phyloP scores from a whole-genome alignment of 2,797 vertebrate species.

The Poeciliopsis presidionis region DNA sequence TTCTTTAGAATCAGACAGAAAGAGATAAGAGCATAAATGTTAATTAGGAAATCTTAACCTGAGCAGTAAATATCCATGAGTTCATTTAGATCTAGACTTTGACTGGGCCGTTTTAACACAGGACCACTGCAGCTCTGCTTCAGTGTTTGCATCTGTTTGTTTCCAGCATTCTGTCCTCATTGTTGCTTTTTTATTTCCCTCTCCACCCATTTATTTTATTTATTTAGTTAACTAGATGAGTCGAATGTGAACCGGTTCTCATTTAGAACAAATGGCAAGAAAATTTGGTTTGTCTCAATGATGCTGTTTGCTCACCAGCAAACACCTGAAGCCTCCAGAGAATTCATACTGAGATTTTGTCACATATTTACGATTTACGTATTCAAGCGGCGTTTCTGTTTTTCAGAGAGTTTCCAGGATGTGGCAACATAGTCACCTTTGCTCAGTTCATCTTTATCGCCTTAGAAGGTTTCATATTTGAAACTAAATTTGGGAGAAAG shows the following conservation, averaged over 20 bases:
- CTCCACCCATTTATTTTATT: background rate
- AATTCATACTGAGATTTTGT: background rate
- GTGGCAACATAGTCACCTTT: constrained; percentile 96
- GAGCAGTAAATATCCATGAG: background rate
- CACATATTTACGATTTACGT: background rate
- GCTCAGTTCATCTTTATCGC: constrained; percentile 95
- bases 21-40: background rate
- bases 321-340: background rate
- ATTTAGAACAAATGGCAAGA: background rate
- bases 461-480: constrained; percentile 92
- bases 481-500: constrained; percentile 90
- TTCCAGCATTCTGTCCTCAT: background rate
- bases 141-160: background rate
- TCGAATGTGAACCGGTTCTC: background rate
- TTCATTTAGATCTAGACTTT: background rate
- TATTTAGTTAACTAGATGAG: background rate
- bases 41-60: background rate
- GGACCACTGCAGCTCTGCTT: background rate
- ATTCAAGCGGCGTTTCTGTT: background rate
- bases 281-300: background rate
- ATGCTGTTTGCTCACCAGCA: background rate
- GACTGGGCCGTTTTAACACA: background rate
- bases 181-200: background rate
- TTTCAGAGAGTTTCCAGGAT: constrained; percentile 91
- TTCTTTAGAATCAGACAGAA: background rate